These are phyloP conservation scores for Scalopus aquaticus DNA, from an alignment of 2,113 vertebrate species.

Conservation along the genomic window DNA sequence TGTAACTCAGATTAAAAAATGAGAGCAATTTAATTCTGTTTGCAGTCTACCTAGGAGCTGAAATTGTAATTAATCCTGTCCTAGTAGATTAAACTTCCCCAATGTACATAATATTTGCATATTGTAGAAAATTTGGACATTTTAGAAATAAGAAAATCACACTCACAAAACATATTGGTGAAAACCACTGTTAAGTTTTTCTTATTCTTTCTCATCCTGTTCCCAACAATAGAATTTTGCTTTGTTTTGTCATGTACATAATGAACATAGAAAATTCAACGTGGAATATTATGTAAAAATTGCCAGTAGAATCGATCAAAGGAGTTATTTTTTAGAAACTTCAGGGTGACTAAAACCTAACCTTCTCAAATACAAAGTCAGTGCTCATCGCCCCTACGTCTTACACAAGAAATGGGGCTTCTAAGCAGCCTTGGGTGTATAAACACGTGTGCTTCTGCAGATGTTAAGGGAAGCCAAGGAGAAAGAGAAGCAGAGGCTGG, in stretches of 20 bases:
- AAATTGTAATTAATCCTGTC: background rate
- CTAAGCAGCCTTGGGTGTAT: background rate
- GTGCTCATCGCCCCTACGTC: background rate
- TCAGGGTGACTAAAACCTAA: conserved; percentile 30
- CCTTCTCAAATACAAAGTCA: conserved; percentile 37
- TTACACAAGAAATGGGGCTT: background rate
- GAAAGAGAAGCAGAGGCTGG: conserved; percentile 93
- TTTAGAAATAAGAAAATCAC: background rate
- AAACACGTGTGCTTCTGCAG: conserved; percentile 82
- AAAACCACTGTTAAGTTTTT: background rate
- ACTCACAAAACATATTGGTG: background rate
- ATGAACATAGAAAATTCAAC: background rate
- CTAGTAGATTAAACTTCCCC: background rate
- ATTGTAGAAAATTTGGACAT: background rate
- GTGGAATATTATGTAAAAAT: conserved; percentile 50
- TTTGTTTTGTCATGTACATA: background rate
- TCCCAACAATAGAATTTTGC: background rate
- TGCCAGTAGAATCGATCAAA: conserved; percentile 41
- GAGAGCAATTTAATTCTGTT: background rate
- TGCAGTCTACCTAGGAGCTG: background rate
- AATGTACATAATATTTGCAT: background rate
- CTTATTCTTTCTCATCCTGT: background rate
- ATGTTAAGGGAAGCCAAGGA: conserved; percentile 98
- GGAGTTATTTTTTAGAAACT: conserved; percentile 39
- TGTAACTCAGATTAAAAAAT: background rate